Evolutionary conservation across 1,140 invertebrate species (phyloP), one percentile per base, ranked within the genome.

Genomic region (Scaptomyza hsui): DNA sequence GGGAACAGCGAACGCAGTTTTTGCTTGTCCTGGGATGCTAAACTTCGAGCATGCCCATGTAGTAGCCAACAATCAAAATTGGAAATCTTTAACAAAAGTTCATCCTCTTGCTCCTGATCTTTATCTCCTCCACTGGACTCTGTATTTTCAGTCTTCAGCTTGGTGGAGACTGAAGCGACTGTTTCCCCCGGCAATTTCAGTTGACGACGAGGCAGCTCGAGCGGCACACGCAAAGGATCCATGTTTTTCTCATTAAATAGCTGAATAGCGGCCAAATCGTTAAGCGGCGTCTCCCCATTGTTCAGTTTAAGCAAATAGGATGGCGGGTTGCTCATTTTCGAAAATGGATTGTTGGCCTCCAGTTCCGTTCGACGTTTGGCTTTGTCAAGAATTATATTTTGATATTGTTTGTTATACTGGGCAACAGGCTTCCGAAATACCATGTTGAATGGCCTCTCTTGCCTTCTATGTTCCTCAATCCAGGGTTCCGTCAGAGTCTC

Each of bases 1-100:
- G 93, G 92, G 10, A 94, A 90, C 9, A 91, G 70, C 29, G 78
- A 77, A 0, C 93, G 79, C 26, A 91, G 35, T 26, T 91, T 70
- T 19, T 92, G 62, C 37, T 85, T 72, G 13, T 52, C 44, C n/a
- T 44, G 10, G 1, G 72, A 68, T n/a, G 2, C 76, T 69, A 3
- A 70, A 41, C 2, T 19, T 59, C 1, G 19, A 1, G 13, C 42
- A 12, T 75, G 71, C 16, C 85, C 78, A 16, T 90, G 56, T 2
- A 91, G 57, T 1, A 90, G 69, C 92, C 92, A 92, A 47, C 77
- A 90, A 49, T 92, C 90, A 45, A 90, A 86, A 53, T 82, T 90
- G 7, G 91, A 91, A 5, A 88, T 57, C 5, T 67, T 67, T 7
- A 78, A 32, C 62, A 75, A 4, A 24, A 77, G 10, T 1, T 70